phyloP scores from a whole-genome alignment of 2,797 vertebrate genomes.

The Sebastes kiyomatsui region DNA sequence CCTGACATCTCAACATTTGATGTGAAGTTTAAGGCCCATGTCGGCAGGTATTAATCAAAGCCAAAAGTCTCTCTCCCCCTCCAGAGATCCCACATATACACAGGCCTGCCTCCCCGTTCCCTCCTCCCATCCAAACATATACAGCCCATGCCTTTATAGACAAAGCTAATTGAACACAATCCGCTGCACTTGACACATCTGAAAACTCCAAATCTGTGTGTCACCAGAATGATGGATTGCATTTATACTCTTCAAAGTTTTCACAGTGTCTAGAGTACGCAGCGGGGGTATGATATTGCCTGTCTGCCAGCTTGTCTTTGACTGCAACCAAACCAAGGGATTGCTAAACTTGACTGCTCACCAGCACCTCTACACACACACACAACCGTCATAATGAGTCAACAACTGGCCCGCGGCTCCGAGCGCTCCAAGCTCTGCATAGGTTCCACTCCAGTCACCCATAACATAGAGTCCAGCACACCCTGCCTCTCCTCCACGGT shows the following conservation, averaged over 20 bases:
- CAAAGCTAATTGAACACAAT: slow-evolving; percentile 71
- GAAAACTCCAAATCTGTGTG: slow-evolving; percentile 65
- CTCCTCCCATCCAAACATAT: slow-evolving; percentile 54
- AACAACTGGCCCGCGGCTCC: slow-evolving; percentile 55
- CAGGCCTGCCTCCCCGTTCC: slow-evolving; percentile 3
- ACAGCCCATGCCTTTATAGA: slow-evolving; percentile 59
- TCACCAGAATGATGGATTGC: slow-evolving; percentile 73
- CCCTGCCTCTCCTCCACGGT: slow-evolving; percentile 54
- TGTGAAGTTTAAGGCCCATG: slow-evolving; percentile 66
- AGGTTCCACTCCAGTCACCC: slow-evolving; percentile 70
- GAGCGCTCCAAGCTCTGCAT: slow-evolving; percentile 22
- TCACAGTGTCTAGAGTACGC: slow-evolving; percentile 51
- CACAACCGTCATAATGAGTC: slow-evolving; percentile 46
- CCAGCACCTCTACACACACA: slow-evolving; percentile 31
- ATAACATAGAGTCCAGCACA: slow-evolving; percentile 65
- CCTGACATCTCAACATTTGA: slow-evolving; percentile 78
- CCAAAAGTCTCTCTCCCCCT: slow-evolving; percentile 57
- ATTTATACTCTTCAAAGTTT: slow-evolving; percentile 68
- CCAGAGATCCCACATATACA: slow-evolving; percentile 32
- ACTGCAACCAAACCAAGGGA: slow-evolving; percentile 33
- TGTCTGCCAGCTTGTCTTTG: slow-evolving; percentile 56
- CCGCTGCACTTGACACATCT: slow-evolving; percentile 74
- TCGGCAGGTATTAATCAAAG: slow-evolving; percentile 84
- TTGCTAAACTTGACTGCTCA: slow-evolving; percentile 58
- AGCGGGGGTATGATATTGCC: slow-evolving; percentile 43